These are phyloP conservation scores for Cynoglossus semilaevis DNA, from an alignment of 2,113 vertebrate genomes.

Conservation along the genomic window DNA sequence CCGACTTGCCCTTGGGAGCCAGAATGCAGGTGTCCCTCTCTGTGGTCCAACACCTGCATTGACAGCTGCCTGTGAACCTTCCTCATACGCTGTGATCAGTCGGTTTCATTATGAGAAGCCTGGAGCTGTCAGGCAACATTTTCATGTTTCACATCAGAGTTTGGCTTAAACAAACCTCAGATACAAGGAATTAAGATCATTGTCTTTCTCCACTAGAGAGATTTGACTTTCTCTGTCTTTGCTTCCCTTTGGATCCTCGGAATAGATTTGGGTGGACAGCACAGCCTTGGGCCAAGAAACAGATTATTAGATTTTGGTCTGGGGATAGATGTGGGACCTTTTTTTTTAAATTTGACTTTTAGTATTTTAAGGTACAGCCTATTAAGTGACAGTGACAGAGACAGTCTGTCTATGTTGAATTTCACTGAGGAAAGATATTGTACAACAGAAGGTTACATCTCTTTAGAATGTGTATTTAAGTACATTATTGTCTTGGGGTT, in stretches of 20 bases:
- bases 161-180: slow-evolving; percentile 25
- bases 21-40: too few species aligned
- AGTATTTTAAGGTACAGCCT: slow-evolving; percentile 28
- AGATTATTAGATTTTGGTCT: slow-evolving; percentile 33
- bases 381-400: slow-evolving; percentile 9
- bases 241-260: slow-evolving; percentile 11
- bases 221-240: slow-evolving; percentile 17
- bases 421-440: too few species aligned
- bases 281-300: slow-evolving; percentile 21
- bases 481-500: slow-evolving; percentile 1
- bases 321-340: slow-evolving; percentile 27
- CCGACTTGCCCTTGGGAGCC: too few species aligned
- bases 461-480: too few species aligned
- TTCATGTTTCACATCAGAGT: slow-evolving; percentile 5
- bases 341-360: slow-evolving; percentile 30
- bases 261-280: slow-evolving; percentile 21
- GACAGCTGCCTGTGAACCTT: slow-evolving; percentile 2
- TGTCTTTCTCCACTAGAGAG: slow-evolving; percentile 10
- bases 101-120: slow-evolving; percentile 30
- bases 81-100: slow-evolving; percentile 38
- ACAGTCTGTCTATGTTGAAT: not conserved
- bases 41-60: too few species aligned
- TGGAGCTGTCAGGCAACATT: slow-evolving; percentile 16
- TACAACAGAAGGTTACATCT: too few species aligned
- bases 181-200: slow-evolving; percentile 28